phyloP scores from a whole-genome alignment of 2,888 invertebrate genomes.

The Hypena proboscidalis region DNA sequence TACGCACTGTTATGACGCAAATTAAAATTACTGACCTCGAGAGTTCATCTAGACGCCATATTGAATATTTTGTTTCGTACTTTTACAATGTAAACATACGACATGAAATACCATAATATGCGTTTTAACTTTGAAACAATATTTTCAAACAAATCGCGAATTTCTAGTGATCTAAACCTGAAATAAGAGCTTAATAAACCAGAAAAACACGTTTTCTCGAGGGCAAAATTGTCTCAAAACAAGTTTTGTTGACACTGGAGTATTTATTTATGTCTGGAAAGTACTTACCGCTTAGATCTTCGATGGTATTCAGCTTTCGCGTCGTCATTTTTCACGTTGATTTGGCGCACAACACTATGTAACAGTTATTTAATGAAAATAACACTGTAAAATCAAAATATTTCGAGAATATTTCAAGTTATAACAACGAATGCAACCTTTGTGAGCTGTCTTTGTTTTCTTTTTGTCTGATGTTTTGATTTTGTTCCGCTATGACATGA shows the following conservation, averaged over 20 bases:
- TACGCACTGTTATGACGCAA: constrained; percentile 53
- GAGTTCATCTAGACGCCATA: constrained; percentile 48
- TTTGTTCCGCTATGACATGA: constrained; percentile 47
- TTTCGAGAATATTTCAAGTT: constrained; percentile 37
- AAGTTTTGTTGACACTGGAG: constrained; percentile 53
- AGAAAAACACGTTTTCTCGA: constrained; percentile 56
- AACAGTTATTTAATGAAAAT: constrained; percentile 33
- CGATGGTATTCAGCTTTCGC: constrained; percentile 78
- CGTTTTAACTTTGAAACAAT: constrained; percentile 4
- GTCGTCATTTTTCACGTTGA: constrained; percentile 68
- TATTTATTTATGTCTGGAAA: constrained; percentile 62
- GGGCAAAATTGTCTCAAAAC: too few species aligned
- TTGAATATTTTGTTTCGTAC: constrained; percentile 36
- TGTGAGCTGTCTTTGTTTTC: constrained; percentile 62
- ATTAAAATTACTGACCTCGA: constrained; percentile 51
- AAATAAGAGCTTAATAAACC: constrained; percentile 36
- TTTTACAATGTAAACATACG: constrained; percentile 36
- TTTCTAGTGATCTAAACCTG: not conserved
- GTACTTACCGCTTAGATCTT: constrained; percentile 80
- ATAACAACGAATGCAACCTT: constrained; percentile 39
- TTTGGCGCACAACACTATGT: constrained; percentile 44
- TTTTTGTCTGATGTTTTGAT: constrained; percentile 52
- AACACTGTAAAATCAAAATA: constrained; percentile 42
- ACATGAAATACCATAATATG: constrained; percentile 14
- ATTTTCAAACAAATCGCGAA: not conserved